Base-by-base conservation (phyloP, 2,113 vertebrate genomes). In the Oncorhynchus mykiss region DNA sequence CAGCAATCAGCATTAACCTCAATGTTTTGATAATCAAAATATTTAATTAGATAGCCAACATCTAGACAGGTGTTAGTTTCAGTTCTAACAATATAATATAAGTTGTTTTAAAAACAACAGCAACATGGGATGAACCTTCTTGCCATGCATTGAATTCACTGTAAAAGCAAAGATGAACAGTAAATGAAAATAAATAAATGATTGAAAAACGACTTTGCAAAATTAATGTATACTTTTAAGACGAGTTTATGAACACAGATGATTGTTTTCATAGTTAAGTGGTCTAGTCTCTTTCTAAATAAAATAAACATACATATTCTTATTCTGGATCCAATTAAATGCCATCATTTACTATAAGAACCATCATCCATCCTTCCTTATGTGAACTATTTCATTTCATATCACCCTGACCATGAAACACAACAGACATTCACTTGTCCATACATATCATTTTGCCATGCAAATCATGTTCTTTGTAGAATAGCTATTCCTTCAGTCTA, bases 391-490 rank as follows among this genome's bases (percentile, higher is more conserved):
- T 45, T 45, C 9, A 12, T 9, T 45, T 8, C 9, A 9, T 9
- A 8, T 12, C 9, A 45, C 9, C 39, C 39, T 45, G 12, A 45
- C 39, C 2, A 45, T 45, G 9, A 45, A 45, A 45, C 39, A 45
- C 39, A 45, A 45, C 39, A 45, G 39, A 45, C 39, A 27, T 73
- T 85, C 75, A 86, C 22, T 85, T 57, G 57, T 86, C 75, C 27
- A 68, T 25, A 76, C 73, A 85, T 62, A 5, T 60, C 4, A 83
- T 82, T 80, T 87, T 87, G 67, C 91, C 89, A 83, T 95, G 96
- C 25, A 96, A 89, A 78, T 97, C 93, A 75, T 94, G 93, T 18
- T 97, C 95, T 82, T 92, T 95, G 89, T 95, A 96, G 76, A 95
- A 82, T 82, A 97, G 87, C 66, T 93, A 97, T 82, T 91, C 88